A percentile compares a stretch with the other conserved stretches of the same genome.
phyloP scores from a whole-genome alignment of 2,113 vertebrate species.

The Elanoides forficatus region DNA sequence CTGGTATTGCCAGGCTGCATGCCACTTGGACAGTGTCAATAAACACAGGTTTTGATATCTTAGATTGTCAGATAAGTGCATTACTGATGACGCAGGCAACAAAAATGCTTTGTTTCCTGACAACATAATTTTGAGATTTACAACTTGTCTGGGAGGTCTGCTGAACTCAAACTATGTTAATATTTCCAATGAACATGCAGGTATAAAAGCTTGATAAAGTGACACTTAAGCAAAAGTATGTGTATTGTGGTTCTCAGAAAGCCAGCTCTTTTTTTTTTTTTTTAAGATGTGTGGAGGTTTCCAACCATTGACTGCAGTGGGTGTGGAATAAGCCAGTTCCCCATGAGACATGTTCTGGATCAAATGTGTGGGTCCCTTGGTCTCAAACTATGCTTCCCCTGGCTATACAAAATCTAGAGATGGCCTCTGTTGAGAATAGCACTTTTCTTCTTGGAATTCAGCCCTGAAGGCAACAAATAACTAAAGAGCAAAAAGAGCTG shows the following conservation, averaged over 20 bases:
- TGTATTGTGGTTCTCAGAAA: neutral
- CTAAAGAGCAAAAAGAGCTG: neutral
- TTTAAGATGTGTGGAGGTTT: neutral
- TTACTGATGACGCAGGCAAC: neutral
- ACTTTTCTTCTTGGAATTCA: neutral
- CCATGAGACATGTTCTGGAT: rapidly evolving
- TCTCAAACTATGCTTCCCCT: neutral
- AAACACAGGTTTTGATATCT: neutral
- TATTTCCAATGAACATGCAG: rapidly evolving
- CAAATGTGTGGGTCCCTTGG: neutral
- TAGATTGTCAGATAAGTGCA: neutral
- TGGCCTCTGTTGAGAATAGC: neutral
- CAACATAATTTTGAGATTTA: neutral
- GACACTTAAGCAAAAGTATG: neutral
- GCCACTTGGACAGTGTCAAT: neutral
- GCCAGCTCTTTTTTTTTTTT: neutral
- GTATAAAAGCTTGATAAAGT: neutral
- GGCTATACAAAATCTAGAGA: neutral
- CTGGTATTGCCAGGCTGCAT: neutral
- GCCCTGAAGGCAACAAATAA: neutral
- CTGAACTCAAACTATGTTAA: neutral
- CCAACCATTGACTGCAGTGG: neutral
- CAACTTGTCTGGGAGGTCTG: neutral
- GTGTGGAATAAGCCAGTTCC: neutral
- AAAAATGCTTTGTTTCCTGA: neutral